Base-by-base conservation (phyloP, 2,113 vertebrate species). In the Bubo bubo region DNA sequence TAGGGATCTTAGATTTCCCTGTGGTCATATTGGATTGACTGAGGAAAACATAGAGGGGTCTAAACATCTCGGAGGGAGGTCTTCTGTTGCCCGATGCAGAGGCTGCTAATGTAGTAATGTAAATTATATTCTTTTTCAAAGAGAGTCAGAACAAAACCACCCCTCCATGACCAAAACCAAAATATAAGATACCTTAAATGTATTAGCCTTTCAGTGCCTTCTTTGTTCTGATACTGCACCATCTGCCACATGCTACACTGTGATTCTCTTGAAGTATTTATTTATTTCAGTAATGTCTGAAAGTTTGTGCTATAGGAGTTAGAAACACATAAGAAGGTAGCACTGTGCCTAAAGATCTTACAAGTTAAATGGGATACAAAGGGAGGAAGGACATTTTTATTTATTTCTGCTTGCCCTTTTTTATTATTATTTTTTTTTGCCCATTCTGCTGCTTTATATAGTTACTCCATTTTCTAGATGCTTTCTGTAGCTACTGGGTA, bases 51-150 rank as follows among this genome's bases (percentile, higher is more conserved):
- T 0, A 52, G 59, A 67, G 19, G 4, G 47, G 9, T 75, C 76
- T 95, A 56, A 95, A 68, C 47, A 95, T 81, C 64, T 88, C n/a
- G 6, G 75, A 90, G 79, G 88, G 76, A 96, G 92, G 83, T 87
- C 68, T 81, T 43, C 76, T 92, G 26, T 59, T 95, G n/a, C 76
- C 62, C 2, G 1, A 10, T 49, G 60, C 53, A 64, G 70, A 60
- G 39, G 43, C 80, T 70, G 62, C 66, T 82, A 14, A 4, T 50
- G 30, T 26, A 76, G n/a, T 35, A 79, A 28, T 34, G 35, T 59
- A 86, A 43, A 27, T 81, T 75, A 32, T 62, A 27, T 32, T 79
- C 27, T 77, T 92, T 53, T 91, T 66, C 86, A 93, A 52, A 80
- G 62, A 59, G 47, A 86, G 18, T 85, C 88, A 84, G 94, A 89